Base-by-base conservation (phyloP, 37 sponge, comb jelly and placozoan genomes). In the Trichoplax adhaerens region DNA sequence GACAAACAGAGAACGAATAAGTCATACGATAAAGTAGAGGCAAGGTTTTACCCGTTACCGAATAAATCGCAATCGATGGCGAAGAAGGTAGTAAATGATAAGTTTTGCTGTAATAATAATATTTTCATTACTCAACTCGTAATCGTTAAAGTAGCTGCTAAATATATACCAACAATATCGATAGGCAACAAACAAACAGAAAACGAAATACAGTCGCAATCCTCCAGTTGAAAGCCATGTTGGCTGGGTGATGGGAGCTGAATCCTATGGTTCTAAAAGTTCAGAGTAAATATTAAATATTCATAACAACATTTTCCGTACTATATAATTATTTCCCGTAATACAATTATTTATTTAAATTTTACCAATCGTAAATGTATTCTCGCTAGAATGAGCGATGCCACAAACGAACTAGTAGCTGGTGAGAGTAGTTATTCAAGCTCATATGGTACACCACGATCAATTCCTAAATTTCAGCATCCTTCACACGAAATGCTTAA, bases 381-480 rank as follows among this genome's bases (percentile, higher is more conserved):
- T 57, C 71, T 69, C 55, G 57, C 71, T 57, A 58, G 71, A 58
- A 69, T 48, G 57, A 4, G 57, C 51, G 57, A 58, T 7, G 58
- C 71, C 8, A 58, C 56, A 3, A 58, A 69, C 56, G 58, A 58
- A 4, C 57, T 69, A 10, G 58, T 58, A 10, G 56, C 57, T 29
- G 29, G 29, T 29, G 29, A 29, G 29, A 29, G 29, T 29, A 29
- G 29, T 29, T 29, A 29, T 29, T 29, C 29, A 29, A 29, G 58
- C 12, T 73, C 61, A 5, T 64, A 55, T 52, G 74, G 58, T 46
- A 77, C 78, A 50, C 78, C 83, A 4, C 29, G 52, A 48, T 89
- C 99, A 29, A 84, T 98, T 49, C 99, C 99, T 8, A 82, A 69
- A n/a, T 98, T 93, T 73, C 87, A 98, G 67, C 99, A 98, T 68